phyloP scores from a whole-genome alignment of 1,140 invertebrate species.

The Drosophila elegans region DNA sequence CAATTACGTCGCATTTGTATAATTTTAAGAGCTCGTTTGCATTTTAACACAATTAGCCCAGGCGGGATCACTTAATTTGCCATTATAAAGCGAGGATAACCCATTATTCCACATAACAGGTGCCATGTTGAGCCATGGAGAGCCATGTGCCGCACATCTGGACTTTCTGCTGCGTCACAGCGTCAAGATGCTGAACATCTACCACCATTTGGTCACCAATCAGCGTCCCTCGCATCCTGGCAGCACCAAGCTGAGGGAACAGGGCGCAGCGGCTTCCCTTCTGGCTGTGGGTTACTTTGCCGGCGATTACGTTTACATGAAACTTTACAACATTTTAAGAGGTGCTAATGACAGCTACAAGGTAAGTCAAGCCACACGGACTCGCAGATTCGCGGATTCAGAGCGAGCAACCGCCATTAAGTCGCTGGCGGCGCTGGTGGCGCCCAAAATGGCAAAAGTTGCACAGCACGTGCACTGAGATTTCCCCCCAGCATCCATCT shows the following conservation, averaged over 20 bases:
- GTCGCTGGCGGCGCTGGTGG: slow-evolving; percentile 41
- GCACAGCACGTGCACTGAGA: slow-evolving; percentile 71
- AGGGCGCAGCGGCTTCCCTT: slow-evolving; percentile 41
- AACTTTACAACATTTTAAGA: slow-evolving; percentile 90
- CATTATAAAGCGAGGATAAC: slow-evolving; percentile 54
- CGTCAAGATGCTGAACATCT: slow-evolving; percentile 89
- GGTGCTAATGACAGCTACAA: slow-evolving; percentile 91
- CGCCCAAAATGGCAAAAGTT: slow-evolving; percentile 74
- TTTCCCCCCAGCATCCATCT: slow-evolving; percentile 47
- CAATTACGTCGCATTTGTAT: slow-evolving; percentile 67
- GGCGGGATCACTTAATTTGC: slow-evolving; percentile 61
- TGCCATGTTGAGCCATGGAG: slow-evolving; percentile 52
- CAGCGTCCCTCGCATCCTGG: slow-evolving; percentile 62
- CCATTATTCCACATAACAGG: slow-evolving; percentile 24
- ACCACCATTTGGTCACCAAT: slow-evolving; percentile 90
- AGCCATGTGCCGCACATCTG: slow-evolving; percentile 40
- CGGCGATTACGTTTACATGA: slow-evolving; percentile 90
- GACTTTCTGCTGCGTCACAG: slow-evolving; percentile 87
- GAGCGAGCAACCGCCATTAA: slow-evolving; percentile 60
- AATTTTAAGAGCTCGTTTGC: slow-evolving; percentile 61
- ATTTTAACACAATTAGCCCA: slow-evolving; percentile 71
- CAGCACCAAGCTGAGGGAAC: slow-evolving; percentile 75
- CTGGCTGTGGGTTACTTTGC: slow-evolving; percentile 87
- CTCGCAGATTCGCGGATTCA: slow-evolving; percentile 21
- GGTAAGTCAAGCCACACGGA: slow-evolving; percentile 84